Conservation (phyloP, 2,888 invertebrate species). For the Notodonta ziczac region DNA sequence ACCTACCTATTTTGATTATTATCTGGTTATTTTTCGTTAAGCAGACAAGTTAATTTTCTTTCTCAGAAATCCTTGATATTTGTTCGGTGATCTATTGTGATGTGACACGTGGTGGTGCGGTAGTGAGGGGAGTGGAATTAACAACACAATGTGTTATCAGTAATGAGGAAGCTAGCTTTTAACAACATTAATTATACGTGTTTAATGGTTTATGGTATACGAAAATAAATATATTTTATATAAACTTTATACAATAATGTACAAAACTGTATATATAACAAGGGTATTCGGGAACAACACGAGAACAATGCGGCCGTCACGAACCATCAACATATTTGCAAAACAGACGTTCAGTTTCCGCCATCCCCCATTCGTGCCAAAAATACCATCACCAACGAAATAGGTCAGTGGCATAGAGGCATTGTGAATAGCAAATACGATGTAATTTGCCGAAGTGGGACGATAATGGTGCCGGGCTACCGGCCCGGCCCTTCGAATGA, state of each 20-base stretch:
- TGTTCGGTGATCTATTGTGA: too few relatives aligned
- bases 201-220: too few relatives aligned
- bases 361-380: constrained; percentile 28
- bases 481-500: constrained; percentile 35
- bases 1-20: too few relatives aligned
- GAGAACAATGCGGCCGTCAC: constrained; percentile 9
- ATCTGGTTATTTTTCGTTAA: too few relatives aligned
- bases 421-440: constrained; percentile 56
- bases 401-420: constrained; percentile 43
- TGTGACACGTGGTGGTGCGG: too few relatives aligned
- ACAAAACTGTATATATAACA: neutral
- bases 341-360: constrained; percentile 31
- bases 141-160: too few relatives aligned
- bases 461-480: constrained; percentile 46
- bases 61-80: too few relatives aligned
- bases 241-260: neutral
- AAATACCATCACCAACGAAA: constrained; percentile 40
- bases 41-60: too few relatives aligned
- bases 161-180: too few relatives aligned
- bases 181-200: too few relatives aligned
- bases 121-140: too few relatives aligned
- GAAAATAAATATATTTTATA: too few relatives aligned
- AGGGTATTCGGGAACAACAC: neutral
- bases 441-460: constrained; percentile 51
- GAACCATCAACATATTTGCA: constrained; percentile 31